Base-by-base conservation (phyloP, 2,888 invertebrate genomes). In the Microctonus aethiopoides region DNA sequence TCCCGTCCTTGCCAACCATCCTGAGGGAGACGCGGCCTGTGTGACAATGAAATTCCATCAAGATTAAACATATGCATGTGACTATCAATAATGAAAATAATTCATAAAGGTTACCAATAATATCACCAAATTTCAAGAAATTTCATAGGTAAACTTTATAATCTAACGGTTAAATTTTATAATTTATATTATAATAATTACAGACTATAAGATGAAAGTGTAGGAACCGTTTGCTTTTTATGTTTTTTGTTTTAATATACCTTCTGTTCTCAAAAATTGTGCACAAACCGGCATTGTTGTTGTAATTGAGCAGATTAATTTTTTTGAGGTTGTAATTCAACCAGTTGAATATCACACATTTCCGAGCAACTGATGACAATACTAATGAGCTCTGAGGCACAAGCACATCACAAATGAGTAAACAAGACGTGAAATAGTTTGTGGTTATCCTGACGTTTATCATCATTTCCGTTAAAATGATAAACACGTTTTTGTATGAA, bases 1-100 rank as follows among this genome's bases (percentile, higher is more conserved):
- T 84, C 78, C 85, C 86, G 79, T 90, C 90, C 82, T 89, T 89
- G 75, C 88, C 88, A 75, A 86, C 86, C 84, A 87, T 87, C 74
- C 72, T 72, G 69, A 68, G 36, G 22, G 72, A 74, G 75, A 77
- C 76, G 77, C 81, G 77, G 80, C 81, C 82, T 83, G 71, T 4
- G 57, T 20, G 5, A 52, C 67, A 73, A 74, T 46, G n/a, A 57
- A 69, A 39, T 34, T 11, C 32, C n/a, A 60, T 26, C 22, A 51
- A 60, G 16, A 65, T 65, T 65, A 24, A 24, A 62, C 41, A 56
- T 63, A n/a, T 29, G n/a, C 24, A 64, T 29, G n/a, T 46, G 16
- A 39, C 36, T 65, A 39, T 24, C 34, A 36, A 64, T 32, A n/a
- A n/a, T n/a, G n/a, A n/a, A n/a, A n/a, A n/a, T 16, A 54, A 61